phyloP scores from a whole-genome alignment of 2,113 vertebrate genomes.

The Lethenteron reissneri region DNA sequence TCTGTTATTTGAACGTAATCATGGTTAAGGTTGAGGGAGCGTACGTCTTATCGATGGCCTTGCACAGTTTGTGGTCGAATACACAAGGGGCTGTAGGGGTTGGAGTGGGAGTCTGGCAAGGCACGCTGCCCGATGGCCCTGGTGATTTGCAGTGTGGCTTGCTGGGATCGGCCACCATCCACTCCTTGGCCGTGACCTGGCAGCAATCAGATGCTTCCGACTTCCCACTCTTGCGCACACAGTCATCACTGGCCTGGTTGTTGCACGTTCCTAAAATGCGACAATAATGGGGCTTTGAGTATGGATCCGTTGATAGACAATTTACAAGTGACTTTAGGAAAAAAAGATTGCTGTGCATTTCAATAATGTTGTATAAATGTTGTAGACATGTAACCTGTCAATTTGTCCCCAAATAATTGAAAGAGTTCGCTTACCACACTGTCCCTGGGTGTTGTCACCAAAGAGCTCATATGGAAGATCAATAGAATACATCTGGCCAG shows the following conservation, averaged over 20 bases:
- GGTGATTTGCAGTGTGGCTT: constrained; percentile 34
- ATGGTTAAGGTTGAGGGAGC: not conserved
- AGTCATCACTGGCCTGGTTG: constrained; percentile 51
- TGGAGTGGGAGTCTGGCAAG: too few relatives aligned
- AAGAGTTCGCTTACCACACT: too few relatives aligned
- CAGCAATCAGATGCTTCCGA: constrained; percentile 19
- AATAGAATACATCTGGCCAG: constrained; percentile 45
- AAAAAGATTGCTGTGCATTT: too few relatives aligned
- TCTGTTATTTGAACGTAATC: too few relatives aligned
- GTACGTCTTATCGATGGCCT: constrained; percentile 43
- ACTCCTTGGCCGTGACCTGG: constrained; percentile 44
- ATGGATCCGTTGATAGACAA: too few relatives aligned
- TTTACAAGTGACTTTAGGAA: too few relatives aligned
- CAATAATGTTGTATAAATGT: too few relatives aligned
- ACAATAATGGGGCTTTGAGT: too few relatives aligned
- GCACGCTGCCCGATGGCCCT: constrained; percentile 14
- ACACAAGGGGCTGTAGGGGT: constrained; percentile 14
- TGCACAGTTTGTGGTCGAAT: constrained; percentile 29
- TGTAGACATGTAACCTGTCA: too few relatives aligned
- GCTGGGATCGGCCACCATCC: constrained; percentile 34
- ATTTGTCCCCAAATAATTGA: too few relatives aligned
- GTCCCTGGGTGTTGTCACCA: too few relatives aligned
- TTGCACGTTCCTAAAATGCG: constrained; percentile 47
- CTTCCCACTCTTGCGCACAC: constrained; percentile 33
- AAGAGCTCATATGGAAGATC: too few relatives aligned